phyloP scores from a whole-genome alignment of 2,888 invertebrate genomes.

The Tipula unca region DNA sequence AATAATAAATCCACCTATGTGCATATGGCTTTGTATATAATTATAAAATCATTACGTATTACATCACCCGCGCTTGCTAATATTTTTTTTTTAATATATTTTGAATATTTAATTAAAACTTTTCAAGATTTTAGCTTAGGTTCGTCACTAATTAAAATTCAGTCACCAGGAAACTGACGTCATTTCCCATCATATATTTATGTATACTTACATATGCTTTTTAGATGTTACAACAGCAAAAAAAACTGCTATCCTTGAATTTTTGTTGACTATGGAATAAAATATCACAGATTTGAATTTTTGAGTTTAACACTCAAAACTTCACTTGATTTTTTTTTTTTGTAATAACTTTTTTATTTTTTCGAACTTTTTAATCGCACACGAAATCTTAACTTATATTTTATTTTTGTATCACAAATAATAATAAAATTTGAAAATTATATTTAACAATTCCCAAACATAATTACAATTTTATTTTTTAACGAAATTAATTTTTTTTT shows the following conservation, averaged over 20 bases:
- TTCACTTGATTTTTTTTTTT: not conserved
- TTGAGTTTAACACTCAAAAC: not conserved
- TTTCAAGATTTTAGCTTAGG: not conserved
- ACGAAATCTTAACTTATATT: not conserved
- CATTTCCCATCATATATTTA: not conserved
- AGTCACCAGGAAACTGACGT: not conserved
- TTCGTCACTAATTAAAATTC: not conserved
- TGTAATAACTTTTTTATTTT: not conserved
- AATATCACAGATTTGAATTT: not conserved
- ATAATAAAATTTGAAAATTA: not conserved
- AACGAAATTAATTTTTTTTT: not conserved
- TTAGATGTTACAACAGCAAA: not conserved
- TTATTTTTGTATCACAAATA: not conserved
- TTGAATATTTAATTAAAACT: conserved; percentile 1
- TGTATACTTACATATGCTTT: not conserved
- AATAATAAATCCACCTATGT: not conserved
- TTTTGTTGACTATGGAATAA: not conserved
- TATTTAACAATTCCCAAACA: conserved; percentile 8
- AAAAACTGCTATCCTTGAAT: not conserved
- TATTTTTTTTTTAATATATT: not conserved
- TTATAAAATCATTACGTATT: not conserved
- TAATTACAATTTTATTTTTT: not conserved
- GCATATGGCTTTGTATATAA: not conserved
- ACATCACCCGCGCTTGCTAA: not conserved
- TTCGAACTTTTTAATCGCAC: not conserved